Conservation (phyloP, 2,113 vertebrate species). For the Caretta caretta region DNA sequence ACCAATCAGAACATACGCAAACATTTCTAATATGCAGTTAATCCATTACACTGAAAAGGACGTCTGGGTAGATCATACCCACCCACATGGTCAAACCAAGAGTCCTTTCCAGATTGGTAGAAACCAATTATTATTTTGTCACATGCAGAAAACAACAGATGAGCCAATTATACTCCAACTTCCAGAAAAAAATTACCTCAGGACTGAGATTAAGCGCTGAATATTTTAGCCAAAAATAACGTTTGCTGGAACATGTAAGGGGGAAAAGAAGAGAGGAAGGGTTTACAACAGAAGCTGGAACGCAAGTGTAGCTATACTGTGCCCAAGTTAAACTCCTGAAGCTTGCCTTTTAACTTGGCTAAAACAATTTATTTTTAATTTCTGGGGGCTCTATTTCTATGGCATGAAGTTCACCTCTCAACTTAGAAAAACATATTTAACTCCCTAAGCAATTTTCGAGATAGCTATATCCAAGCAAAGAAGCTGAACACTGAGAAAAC, state of each 20-base stretch:
- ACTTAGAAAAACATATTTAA: not conserved
- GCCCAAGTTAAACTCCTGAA: not conserved
- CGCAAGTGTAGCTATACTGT: not conserved
- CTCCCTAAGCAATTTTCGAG: not conserved
- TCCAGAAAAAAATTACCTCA: not conserved
- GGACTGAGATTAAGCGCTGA: not conserved
- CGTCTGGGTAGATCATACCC: not conserved
- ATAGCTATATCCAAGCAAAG: not conserved
- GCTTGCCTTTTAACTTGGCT: not conserved
- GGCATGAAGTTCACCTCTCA: not conserved
- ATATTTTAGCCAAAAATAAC: not conserved
- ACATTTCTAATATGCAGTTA: not conserved
- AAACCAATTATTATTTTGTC: not conserved
- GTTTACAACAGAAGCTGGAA: not conserved
- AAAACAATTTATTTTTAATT: not conserved
- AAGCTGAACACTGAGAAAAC: not conserved
- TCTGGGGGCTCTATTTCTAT: not conserved
- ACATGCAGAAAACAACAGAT: not conserved
- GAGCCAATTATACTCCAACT: not conserved
- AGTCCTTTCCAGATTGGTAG: not conserved
- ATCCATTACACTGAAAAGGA: not conserved
- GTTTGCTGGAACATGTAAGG: not conserved
- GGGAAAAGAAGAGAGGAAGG: not conserved
- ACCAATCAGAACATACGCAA: not conserved
- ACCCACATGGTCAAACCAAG: not conserved